These are phyloP conservation scores for Euclidia mi DNA, from an alignment of 2,888 invertebrate genomes.

Conservation along the genomic window DNA sequence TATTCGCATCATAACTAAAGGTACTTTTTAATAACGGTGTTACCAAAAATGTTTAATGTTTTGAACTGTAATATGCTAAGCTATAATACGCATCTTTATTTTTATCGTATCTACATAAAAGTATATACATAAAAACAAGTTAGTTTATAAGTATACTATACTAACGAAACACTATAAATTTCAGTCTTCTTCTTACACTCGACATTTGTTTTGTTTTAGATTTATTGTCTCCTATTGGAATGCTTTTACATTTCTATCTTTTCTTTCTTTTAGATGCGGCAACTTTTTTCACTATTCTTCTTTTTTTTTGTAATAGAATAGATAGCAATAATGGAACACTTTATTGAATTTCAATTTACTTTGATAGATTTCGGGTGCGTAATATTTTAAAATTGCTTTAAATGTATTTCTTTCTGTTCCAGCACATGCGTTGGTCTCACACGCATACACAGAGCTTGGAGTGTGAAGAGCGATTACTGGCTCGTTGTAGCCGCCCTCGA, in stretches of 20 bases:
- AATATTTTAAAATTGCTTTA: slow-evolving; percentile 4
- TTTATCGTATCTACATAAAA: background rate
- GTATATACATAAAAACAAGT: too few relatives aligned
- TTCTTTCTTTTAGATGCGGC: background rate
- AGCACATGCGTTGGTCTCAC: slow-evolving; percentile 93
- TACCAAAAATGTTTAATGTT: too few relatives aligned
- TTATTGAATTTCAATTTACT: background rate
- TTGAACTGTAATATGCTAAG: too few relatives aligned
- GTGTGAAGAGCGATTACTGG: slow-evolving; percentile 90
- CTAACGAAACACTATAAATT: too few relatives aligned
- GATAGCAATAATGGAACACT: slow-evolving; percentile 19
- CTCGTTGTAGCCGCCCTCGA: slow-evolving; percentile 92
- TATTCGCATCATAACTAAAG: too few relatives aligned
- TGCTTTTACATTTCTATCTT: slow-evolving; percentile 19
- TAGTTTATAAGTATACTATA: too few relatives aligned
- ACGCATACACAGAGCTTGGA: slow-evolving; percentile 92
- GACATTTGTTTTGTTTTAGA: background rate
- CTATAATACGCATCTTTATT: too few relatives aligned
- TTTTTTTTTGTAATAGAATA: slow-evolving; percentile 20
- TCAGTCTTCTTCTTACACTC: background rate
- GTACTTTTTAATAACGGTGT: too few relatives aligned
- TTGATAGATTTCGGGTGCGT: background rate
- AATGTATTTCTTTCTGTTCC: slow-evolving; percentile 51
- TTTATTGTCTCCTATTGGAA: slow-evolving; percentile 7
- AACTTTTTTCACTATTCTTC: slow-evolving; percentile 11